Evolutionary conservation across 2,113 vertebrate species (phyloP).

Genomic region (Cariama cristata): DNA sequence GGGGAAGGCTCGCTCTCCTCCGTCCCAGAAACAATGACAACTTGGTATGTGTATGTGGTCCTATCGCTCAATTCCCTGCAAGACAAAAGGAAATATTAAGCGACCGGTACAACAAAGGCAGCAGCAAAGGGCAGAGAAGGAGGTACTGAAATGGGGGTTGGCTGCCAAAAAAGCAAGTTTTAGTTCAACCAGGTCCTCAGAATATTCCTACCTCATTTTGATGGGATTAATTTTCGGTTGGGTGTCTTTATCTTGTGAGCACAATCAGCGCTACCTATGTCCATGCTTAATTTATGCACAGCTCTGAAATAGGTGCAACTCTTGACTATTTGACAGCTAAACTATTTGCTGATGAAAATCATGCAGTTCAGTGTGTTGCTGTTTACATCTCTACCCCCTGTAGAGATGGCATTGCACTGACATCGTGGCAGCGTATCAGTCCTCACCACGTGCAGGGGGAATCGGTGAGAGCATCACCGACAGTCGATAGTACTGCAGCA

Average conservation of each 20-base stretch:
- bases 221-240: neutral
- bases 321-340: neutral
- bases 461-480: too few species aligned
- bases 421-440: accelerated
- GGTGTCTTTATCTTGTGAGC: neutral
- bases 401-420: neutral
- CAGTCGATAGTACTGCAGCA: accelerated
- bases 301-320: neutral
- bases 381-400: neutral
- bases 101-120: neutral
- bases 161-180: neutral
- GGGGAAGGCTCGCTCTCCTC: slow-evolving; percentile 91
- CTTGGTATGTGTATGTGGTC: slow-evolving; percentile 85
- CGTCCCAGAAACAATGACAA: slow-evolving; percentile 81
- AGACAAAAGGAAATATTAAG: slow-evolving; percentile 7
- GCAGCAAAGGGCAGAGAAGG: neutral
- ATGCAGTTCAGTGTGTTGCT: accelerated
- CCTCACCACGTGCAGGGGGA: accelerated
- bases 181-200: neutral
- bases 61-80: slow-evolving; percentile 83
- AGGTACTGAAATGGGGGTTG: neutral
- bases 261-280: accelerated
- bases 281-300: neutral
- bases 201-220: neutral
- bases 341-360: neutral